Conservation (phyloP, 2,797 vertebrate species). For the Paramormyrops hopkinsi region DNA sequence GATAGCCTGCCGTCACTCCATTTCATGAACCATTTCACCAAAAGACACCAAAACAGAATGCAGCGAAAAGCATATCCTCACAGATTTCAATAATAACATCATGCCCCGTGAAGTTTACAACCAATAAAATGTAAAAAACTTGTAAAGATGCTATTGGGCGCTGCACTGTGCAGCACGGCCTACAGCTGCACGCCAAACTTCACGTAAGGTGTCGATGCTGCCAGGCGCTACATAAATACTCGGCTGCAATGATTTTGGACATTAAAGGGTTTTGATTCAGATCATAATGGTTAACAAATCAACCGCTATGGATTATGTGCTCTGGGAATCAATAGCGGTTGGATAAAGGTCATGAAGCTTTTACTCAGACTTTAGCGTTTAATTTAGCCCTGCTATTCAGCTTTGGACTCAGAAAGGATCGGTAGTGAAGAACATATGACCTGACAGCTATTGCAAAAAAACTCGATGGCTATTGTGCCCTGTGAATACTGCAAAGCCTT, state of each 20-base stretch:
- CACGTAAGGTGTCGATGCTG: neutral
- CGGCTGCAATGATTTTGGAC: constrained; percentile 67
- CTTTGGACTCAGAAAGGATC: neutral
- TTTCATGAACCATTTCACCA: neutral
- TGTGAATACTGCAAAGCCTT: neutral
- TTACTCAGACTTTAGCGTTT: constrained; percentile 6
- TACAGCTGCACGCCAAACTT: neutral
- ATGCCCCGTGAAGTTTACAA: neutral
- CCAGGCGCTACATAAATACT: constrained; percentile 31
- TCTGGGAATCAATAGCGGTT: constrained; percentile 11
- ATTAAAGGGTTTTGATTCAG: constrained; percentile 75
- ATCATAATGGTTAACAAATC: constrained; percentile 40
- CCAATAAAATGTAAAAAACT: neutral
- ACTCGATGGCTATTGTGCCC: neutral
- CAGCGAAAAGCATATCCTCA: neutral
- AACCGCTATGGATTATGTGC: constrained; percentile 10
- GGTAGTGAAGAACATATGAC: neutral
- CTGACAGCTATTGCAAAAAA: constrained; percentile 4
- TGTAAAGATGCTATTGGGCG: neutral
- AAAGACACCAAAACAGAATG: neutral
- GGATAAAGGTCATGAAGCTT: constrained; percentile 6
- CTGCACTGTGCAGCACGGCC: neutral
- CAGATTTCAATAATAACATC: neutral
- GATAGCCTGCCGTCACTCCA: neutral
- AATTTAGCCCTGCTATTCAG: constrained; percentile 2